phyloP scores from a whole-genome alignment of 1,140 invertebrate species.

The Pseudomyrmex dendroicus region DNA sequence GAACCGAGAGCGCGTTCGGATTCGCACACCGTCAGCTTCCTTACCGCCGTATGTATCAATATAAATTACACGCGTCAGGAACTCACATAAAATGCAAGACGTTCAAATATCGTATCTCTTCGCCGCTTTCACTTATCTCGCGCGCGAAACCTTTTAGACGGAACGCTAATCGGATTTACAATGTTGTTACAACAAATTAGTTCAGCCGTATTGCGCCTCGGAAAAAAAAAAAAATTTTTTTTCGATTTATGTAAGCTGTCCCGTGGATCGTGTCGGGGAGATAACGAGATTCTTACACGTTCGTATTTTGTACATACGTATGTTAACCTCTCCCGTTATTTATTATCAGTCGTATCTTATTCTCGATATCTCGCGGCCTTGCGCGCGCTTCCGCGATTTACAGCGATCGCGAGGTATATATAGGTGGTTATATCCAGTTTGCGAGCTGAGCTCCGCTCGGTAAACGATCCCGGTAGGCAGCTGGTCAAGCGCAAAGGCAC shows the following conservation, averaged over 20 bases:
- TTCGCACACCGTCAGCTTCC: constrained; percentile 33
- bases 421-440: constrained; percentile 22
- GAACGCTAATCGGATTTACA: constrained; percentile 40
- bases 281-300: constrained; percentile 18
- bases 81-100: constrained; percentile 8
- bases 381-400: constrained; percentile 14
- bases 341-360: neutral
- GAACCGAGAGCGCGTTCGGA: constrained; percentile 32
- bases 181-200: constrained; percentile 43
- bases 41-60: neutral
- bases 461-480: constrained; percentile 55
- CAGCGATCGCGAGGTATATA: neutral
- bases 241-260: constrained; percentile 5
- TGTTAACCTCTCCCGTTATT: neutral
- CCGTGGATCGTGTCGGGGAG: neutral
- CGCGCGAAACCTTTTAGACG: neutral
- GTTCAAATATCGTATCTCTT: constrained; percentile 29
- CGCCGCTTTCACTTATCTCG: constrained; percentile 29
- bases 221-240: neutral
- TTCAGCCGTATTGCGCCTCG: constrained; percentile 1
- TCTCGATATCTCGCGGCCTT: neutral
- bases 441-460: neutral
- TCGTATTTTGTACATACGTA: neutral
- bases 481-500: constrained; percentile 66
- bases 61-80: constrained; percentile 40